Evolutionary conservation across 2,888 invertebrate species (phyloP).

Genomic region (Eupeodes latifasciatus): DNA sequence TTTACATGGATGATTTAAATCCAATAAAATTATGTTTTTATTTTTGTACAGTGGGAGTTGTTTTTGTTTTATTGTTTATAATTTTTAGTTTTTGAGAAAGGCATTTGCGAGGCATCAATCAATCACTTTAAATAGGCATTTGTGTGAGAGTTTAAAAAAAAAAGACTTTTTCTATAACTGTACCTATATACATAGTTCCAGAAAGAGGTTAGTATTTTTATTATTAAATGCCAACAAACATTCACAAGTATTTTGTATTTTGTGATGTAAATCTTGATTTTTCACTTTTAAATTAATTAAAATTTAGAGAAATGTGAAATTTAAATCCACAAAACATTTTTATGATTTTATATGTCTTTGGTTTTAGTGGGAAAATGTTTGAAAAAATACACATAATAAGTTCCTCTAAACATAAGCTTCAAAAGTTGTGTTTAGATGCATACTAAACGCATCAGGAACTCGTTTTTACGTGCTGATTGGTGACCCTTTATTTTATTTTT

Average conservation of each 20-base stretch:
- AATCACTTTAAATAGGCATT: conserved; percentile 17
- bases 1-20: conserved; percentile 19
- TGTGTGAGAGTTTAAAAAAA: background rate
- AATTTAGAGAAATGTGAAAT: background rate
- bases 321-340: background rate
- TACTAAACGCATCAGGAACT: too few relatives aligned
- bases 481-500: too few relatives aligned
- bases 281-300: background rate
- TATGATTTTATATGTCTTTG: too few relatives aligned
- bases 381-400: too few relatives aligned
- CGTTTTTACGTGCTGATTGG: too few relatives aligned
- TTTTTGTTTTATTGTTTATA: background rate
- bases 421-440: too few relatives aligned
- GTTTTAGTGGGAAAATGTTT: too few relatives aligned
- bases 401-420: too few relatives aligned
- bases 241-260: background rate
- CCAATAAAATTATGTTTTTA: background rate
- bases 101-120: background rate
- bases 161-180: background rate
- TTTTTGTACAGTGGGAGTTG: background rate
- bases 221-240: background rate
- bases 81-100: background rate
- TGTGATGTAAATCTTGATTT: background rate
- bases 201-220: background rate
- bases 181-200: too few relatives aligned